These are phyloP conservation scores for Zaprionus camerounensis DNA, from an alignment of 1,140 invertebrate genomes.

Conservation along the genomic window DNA sequence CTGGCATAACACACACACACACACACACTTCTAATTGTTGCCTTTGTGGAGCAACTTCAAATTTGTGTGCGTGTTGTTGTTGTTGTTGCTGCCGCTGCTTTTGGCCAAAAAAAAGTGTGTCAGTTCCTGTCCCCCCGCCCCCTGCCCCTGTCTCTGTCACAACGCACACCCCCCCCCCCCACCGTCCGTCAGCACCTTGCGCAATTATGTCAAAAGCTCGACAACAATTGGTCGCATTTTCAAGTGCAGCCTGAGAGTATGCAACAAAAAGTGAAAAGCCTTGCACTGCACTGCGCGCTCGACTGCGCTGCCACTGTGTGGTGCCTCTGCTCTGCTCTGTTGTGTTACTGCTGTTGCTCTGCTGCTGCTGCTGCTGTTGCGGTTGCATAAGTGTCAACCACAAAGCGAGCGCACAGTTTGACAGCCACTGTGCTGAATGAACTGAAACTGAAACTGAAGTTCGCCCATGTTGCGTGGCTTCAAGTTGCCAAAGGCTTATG, in stretches of 20 bases:
- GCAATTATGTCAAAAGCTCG: constrained; percentile 68
- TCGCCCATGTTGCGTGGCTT: constrained; percentile 35
- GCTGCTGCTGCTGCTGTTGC: constrained; percentile 31
- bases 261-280: constrained; percentile 30
- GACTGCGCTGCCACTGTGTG: constrained; percentile 2
- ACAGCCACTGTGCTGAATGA: constrained; percentile 34
- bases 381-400: constrained; percentile 77
- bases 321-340: neutral
- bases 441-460: constrained; percentile 11
- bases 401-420: constrained; percentile 65
- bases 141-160: neutral
- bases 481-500: constrained; percentile 26
- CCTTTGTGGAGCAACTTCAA: constrained; percentile 2
- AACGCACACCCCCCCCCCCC: too few relatives aligned
- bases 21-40: constrained; percentile 72
- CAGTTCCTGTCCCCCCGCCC: constrained; percentile 26
- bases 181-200: constrained; percentile 1
- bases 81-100: constrained; percentile 23
- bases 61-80: constrained; percentile 13
- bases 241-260: constrained; percentile 56
- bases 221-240: constrained; percentile 61
- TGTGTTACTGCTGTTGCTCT: constrained; percentile 49
- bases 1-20: constrained; percentile 44
- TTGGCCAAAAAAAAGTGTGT: constrained; percentile 46
- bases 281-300: neutral